Base-by-base conservation (phyloP, 2,797 vertebrate species). In the Sebastes cheni region DNA sequence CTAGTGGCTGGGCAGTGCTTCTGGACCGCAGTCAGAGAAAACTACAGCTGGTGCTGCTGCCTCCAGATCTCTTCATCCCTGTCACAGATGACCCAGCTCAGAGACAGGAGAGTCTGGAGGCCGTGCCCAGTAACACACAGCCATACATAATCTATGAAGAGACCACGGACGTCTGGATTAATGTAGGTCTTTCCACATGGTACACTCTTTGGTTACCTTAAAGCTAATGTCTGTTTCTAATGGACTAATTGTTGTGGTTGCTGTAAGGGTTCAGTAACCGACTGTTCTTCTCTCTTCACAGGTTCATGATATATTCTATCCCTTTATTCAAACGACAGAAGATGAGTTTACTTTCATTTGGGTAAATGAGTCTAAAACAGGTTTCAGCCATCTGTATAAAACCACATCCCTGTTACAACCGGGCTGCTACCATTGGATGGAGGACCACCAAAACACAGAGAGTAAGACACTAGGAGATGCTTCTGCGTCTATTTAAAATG, bases 1-100 rank as follows among this genome's bases (percentile, higher is more conserved):
- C 66, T 42, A 99, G 98, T 30, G 98, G 98, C 81, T 99, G 98
- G 98, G 97, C 98, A 32, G 98, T 98, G 95, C 94, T 99, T 73
- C 93, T 99, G 72, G 97, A 99, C 91, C 96, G 98, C 79, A 97
- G 97, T 80, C 98, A 99, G 92, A 97, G 97, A 85, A 95, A 95
- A 59, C 96, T 99, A 1, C 98, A 99, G 95, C 94, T 99, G 3
- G 96, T 97, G 68, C 95, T 99, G 30, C 88, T 99, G 75, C 98
- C 98, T 52, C 97, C 97, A 0, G 96, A 96, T 0, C 96, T 99
- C 84, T 99, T 99, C 90, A 95, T 99, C 89, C 95, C 96, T 0
- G 93, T 95, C 56, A 94, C 96, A 10, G 95, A 97, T 23, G 96
- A 93, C 0, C 95, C 97, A 34, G 95, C 95, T 20, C 95, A 97